phyloP scores from a whole-genome alignment of 2,113 vertebrate species.

The Pungitius pungitius region DNA sequence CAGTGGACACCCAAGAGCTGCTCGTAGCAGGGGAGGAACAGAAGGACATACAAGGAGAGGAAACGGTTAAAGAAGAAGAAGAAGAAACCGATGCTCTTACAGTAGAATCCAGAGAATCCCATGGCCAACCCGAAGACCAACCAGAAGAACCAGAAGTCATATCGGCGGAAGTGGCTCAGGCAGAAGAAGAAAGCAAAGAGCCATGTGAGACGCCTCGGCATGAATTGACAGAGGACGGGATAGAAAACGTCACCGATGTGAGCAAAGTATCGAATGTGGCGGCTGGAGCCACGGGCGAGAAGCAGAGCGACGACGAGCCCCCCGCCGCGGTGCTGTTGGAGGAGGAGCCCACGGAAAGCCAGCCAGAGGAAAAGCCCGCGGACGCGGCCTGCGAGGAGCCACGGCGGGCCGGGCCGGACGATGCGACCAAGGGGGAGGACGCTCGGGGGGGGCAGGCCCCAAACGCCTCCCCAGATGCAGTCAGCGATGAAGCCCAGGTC shows the following conservation, averaged over 20 bases:
- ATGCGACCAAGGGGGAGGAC: constrained; percentile 16
- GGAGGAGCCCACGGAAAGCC: constrained; percentile 32
- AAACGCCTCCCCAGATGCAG: constrained; percentile 37
- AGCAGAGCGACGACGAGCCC: constrained; percentile 26
- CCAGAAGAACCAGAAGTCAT: constrained; percentile 26
- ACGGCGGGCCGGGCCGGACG: constrained; percentile 39
- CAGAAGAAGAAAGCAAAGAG: constrained; percentile 50
- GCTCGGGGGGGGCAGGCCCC: constrained; percentile 55
- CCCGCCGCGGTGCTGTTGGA: constrained; percentile 30
- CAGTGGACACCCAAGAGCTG: constrained; percentile 15
- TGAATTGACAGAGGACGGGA: constrained; percentile 20
- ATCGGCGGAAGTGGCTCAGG: constrained; percentile 16
- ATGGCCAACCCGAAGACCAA: constrained; percentile 28
- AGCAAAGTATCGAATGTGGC: constrained; percentile 26
- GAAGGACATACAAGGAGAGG: constrained; percentile 57
- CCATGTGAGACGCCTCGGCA: constrained; percentile 35
- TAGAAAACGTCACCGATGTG: constrained; percentile 19
- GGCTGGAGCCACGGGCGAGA: constrained; percentile 25
- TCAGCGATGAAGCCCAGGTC: constrained; percentile 52
- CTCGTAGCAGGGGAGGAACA: constrained; percentile 36
- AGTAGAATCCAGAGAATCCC: constrained; percentile 39
- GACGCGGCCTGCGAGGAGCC: constrained; percentile 31
- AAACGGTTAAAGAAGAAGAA: constrained; percentile 37
- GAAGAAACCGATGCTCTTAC: constrained; percentile 17
- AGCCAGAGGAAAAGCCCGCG: constrained; percentile 37